These are phyloP conservation scores for Poecilia velifera DNA, from an alignment of 2,797 vertebrate genomes.

Conservation along the genomic window DNA sequence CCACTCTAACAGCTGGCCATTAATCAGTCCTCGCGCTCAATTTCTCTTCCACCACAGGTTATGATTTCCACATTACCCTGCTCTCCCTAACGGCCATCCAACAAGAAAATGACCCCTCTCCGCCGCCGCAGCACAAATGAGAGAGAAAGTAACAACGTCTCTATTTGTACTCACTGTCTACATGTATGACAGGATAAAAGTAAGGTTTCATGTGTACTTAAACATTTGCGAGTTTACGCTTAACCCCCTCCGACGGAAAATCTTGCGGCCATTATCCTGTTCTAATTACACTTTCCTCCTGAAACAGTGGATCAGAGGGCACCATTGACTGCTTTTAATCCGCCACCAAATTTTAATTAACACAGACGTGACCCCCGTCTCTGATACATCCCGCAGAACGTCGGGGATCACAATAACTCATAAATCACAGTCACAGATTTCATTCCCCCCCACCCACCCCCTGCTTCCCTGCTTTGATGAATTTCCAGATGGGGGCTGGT, in stretches of 20 bases:
- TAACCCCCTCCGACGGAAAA: constrained; percentile 4
- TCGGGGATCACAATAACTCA: constrained; percentile 77
- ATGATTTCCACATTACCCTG: constrained; percentile 70
- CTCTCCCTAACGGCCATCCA: constrained; percentile 37
- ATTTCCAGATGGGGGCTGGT: constrained; percentile 71
- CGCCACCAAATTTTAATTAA: constrained; percentile 81
- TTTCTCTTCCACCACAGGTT: constrained; percentile 68
- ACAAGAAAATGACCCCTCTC: constrained; percentile 53
- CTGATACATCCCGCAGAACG: constrained; percentile 72
- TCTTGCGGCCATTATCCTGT: constrained; percentile 72
- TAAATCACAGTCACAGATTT: constrained; percentile 77
- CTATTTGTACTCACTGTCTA: neutral
- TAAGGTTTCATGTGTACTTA: neutral
- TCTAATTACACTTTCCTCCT: constrained; percentile 80
- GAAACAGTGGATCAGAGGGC: constrained; percentile 79
- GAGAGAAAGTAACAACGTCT: constrained; percentile 18
- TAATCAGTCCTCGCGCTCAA: constrained; percentile 64
- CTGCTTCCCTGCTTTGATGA: constrained; percentile 68
- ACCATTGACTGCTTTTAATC: constrained; percentile 82
- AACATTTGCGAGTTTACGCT: constrained; percentile 7
- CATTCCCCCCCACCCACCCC: constrained; percentile 43
- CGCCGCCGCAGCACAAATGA: neutral
- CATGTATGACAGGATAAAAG: neutral
- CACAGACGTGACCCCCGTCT: constrained; percentile 76
- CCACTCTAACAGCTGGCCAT: constrained; percentile 64